Conservation (phyloP, 2,113 vertebrate genomes). For the Anoplopoma fimbria region DNA sequence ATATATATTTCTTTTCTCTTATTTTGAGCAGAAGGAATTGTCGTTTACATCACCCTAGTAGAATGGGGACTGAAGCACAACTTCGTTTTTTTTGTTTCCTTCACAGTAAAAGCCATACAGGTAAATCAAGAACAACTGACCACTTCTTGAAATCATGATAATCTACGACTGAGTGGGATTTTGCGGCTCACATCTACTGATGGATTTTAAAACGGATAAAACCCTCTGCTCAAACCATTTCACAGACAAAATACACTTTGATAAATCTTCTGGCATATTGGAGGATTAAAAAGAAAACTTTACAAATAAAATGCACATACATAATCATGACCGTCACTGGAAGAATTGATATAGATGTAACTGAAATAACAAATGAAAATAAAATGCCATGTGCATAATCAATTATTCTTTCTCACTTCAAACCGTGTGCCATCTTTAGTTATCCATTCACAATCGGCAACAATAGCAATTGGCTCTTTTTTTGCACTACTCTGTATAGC, state of each 20-base stretch:
- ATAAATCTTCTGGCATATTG: conserved; percentile 9
- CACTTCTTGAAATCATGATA: background rate
- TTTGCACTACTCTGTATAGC: background rate
- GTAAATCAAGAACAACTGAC: background rate
- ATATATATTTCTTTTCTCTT: conserved; percentile 67
- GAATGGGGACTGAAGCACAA: conserved; percentile 71
- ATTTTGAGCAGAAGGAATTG: conserved; percentile 80
- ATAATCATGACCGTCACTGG: background rate
- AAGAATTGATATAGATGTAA: conserved; percentile 13
- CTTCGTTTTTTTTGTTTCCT: conserved; percentile 4
- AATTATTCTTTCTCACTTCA: background rate
- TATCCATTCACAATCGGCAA: background rate
- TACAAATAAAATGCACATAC: conserved; percentile 10
- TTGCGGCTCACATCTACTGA: background rate
- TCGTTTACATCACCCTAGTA: conserved; percentile 86
- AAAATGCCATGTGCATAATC: conserved; percentile 10
- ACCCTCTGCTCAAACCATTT: conserved; percentile 43
- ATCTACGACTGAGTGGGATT: background rate
- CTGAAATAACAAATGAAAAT: background rate
- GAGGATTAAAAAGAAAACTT: background rate
- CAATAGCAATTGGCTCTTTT: background rate
- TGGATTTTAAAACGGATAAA: conserved; percentile 21
- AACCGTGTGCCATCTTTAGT: background rate
- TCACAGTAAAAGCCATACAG: conserved; percentile 35
- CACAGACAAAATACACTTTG: conserved; percentile 22